Evolutionary conservation across 1,140 invertebrate species (phyloP), one percentile per base, ranked within the genome.

Genomic region (Trigoniulus corallinus): DNA sequence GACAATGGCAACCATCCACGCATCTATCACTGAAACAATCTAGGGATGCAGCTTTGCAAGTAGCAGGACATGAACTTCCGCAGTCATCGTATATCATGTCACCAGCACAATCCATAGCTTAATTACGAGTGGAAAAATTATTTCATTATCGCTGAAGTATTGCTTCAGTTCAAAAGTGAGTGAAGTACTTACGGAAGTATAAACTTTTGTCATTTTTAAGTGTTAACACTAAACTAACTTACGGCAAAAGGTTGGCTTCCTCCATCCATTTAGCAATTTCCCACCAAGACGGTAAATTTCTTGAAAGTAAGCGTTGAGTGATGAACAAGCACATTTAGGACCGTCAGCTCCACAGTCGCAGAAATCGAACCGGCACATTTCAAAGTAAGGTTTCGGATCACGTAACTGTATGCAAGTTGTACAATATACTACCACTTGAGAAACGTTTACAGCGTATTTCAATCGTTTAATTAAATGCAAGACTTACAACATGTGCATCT

Each of bases 1-100:
- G 83, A 67, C 88, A 93, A 65, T 82, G 87, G 61, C 88, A 93
- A 3, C 87, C 87, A 61, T 89, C 85, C 25, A 81, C 77, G 59
- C 87, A 91, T 4, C 48, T 47, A 12, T 51, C 22, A 13, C 50
- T 52, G 44, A 50, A 50, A 42, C 55, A 56, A 15, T 54, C 55
- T 21, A 51, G 52, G 10, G 47, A 41, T 1, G 49, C 50, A 1
- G 40, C 48, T 29, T 25, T 51, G 48, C 67, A 69, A 1, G 64
- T 66, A 7, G 54, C 15, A 0, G 64, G 64, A 51, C 67, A 69
- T 3, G 58, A 54, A 0, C 59, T 56, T 1, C 55, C 53, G 48
- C 67, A 69, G 7, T 58, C 59, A 1, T 55, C 58, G 50, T 62
- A 68, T 12, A 59, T 55, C 48, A 58, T 56, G 41, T 57, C 61